A percentile compares a stretch with the other conserved stretches of the same genome.
phyloP scores from a whole-genome alignment of 2,797 vertebrate species.

The Macroramphosus scolopax region DNA sequence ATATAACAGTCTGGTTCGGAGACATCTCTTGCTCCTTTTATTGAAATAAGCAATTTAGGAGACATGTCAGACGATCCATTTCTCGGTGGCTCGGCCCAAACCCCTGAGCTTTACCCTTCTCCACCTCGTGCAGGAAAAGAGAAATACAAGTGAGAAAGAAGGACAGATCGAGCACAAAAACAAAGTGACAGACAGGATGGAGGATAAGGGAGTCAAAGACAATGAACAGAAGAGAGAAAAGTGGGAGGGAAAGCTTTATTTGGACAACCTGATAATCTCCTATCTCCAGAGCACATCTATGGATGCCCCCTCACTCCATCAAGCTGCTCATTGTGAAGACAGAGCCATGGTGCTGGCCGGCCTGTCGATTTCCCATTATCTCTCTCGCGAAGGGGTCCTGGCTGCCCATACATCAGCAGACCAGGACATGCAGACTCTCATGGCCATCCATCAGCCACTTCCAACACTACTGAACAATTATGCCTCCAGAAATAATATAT shows the following conservation, averaged over 20 bases:
- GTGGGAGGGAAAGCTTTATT: conserved; percentile 68
- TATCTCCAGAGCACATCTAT: conserved; percentile 71
- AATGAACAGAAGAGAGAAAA: conserved; percentile 31
- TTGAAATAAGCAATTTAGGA: conserved; percentile 36
- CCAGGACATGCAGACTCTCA: conserved; percentile 66
- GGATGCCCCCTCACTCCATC: conserved; percentile 76
- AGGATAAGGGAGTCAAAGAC: conserved; percentile 32
- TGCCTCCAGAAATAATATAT: conserved; percentile 39
- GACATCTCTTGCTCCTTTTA: conserved; percentile 31
- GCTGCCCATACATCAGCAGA: conserved; percentile 79
- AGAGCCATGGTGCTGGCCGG: conserved; percentile 72
- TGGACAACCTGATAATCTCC: conserved; percentile 77
- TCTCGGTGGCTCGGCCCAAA: conserved; percentile 11
- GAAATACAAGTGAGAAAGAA: conserved; percentile 11
- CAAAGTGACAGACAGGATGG: conserved; percentile 32
- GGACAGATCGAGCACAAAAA: conserved; percentile 27
- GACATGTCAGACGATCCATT: conserved; percentile 27
- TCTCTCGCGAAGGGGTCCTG: conserved; percentile 77
- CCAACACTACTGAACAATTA: conserved; percentile 43
- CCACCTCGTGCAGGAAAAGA: conserved; percentile 13
- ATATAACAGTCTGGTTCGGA: conserved; percentile 36
- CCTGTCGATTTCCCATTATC: conserved; percentile 87
- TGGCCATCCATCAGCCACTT: conserved; percentile 69
- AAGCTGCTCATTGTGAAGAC: conserved; percentile 71
- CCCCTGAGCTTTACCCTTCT: conserved; percentile 9